These are phyloP conservation scores for Acinonyx jubatus DNA, from an alignment of 2,113 vertebrate species.

Conservation along the genomic window DNA sequence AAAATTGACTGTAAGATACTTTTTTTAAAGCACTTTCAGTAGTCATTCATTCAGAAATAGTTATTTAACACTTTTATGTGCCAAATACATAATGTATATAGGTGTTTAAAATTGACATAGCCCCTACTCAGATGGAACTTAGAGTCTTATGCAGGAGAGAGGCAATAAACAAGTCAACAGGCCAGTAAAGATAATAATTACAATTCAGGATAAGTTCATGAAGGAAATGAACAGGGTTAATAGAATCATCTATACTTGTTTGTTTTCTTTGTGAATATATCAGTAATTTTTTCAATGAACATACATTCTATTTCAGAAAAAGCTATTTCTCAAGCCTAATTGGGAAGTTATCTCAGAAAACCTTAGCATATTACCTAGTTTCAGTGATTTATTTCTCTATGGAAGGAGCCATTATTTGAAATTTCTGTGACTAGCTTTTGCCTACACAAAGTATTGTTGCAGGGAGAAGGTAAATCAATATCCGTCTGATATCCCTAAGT, in stretches of 20 bases:
- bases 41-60: neutral
- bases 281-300: slow-evolving; percentile 45
- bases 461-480: neutral
- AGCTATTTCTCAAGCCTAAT: slow-evolving; percentile 15
- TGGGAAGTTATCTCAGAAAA: slow-evolving; percentile 5
- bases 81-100: neutral
- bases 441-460: neutral
- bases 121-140: neutral
- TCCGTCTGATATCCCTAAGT: neutral
- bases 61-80: neutral
- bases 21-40: neutral
- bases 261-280: slow-evolving; percentile 41
- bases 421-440: slow-evolving; percentile 12
- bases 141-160: neutral
- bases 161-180: neutral
- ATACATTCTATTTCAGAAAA: slow-evolving; percentile 21
- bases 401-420: slow-evolving; percentile 16
- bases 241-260: neutral
- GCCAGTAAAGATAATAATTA: neutral
- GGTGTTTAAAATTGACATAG: neutral
- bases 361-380: slow-evolving; percentile 17
- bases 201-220: neutral
- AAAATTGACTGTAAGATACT: neutral
- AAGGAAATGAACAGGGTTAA: neutral
- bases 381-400: slow-evolving; percentile 27